phyloP scores from a whole-genome alignment of 2,797 vertebrate genomes.

The Crax fasciolata region DNA sequence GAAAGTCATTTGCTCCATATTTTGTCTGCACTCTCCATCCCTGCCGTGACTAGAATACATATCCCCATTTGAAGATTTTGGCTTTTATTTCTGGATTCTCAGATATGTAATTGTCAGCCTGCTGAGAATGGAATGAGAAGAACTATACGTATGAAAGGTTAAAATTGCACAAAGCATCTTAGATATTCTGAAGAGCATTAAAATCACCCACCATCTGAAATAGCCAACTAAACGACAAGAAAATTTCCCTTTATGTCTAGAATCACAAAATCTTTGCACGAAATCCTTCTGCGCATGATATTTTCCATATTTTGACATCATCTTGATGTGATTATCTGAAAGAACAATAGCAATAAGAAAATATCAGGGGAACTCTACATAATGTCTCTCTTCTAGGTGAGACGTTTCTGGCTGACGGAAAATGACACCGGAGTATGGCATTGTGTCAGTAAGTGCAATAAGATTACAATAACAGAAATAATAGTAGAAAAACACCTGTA shows the following conservation, averaged over 20 bases:
- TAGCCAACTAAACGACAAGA: neutral
- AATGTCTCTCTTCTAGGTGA: neutral
- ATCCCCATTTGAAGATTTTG: neutral
- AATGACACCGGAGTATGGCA: neutral
- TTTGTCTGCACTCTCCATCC: neutral
- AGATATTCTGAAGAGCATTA: neutral
- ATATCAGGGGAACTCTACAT: rapidly evolving
- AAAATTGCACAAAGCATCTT: neutral
- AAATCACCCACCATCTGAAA: neutral
- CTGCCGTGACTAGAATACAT: neutral
- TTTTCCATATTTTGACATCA: neutral
- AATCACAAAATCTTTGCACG: rapidly evolving
- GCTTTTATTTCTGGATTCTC: neutral
- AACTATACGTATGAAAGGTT: neutral
- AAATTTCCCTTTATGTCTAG: neutral
- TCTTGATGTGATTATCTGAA: neutral
- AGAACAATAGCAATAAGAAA: neutral
- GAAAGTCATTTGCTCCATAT: neutral
- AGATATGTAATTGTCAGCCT: neutral
- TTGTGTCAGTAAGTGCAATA: neutral
- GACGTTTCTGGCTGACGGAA: neutral
- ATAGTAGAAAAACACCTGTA: neutral
- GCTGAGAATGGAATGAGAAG: neutral
- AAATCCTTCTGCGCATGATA: neutral
- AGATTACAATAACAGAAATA: neutral